Conservation (phyloP, 2,797 vertebrate species). For the Dipus sagitta region DNA sequence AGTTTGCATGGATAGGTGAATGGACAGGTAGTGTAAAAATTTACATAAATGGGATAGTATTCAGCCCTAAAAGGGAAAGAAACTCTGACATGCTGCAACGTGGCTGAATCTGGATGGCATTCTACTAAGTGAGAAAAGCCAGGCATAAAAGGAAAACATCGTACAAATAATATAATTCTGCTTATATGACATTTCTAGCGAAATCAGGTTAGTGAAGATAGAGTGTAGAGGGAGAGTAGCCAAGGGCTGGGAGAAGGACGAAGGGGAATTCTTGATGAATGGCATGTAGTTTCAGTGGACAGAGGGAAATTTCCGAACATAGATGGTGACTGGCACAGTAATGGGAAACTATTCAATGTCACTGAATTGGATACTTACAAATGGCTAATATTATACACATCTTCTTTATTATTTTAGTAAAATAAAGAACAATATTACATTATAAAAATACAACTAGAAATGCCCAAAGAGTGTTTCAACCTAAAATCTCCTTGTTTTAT, state of each 20-base stretch:
- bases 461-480: background rate
- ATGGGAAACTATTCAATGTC: background rate
- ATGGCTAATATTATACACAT: background rate
- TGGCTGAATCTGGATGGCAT: background rate
- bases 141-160: slow-evolving; percentile 35
- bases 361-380: background rate
- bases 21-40: background rate
- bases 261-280: background rate
- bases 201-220: background rate
- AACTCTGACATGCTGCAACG: background rate
- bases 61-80: background rate
- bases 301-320: background rate
- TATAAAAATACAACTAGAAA: slow-evolving; percentile 12
- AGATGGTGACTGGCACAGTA: background rate
- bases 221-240: background rate
- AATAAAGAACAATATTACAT: background rate
- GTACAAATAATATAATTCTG: background rate
- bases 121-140: background rate
- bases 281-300: background rate
- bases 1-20: background rate
- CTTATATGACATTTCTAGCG: background rate
- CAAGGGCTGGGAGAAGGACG: background rate
- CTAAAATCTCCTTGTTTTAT: background rate
- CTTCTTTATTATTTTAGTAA: background rate
- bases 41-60: background rate